phyloP scores from a whole-genome alignment of 2,888 invertebrate species.

The Caenorhabditis virilis region DNA sequence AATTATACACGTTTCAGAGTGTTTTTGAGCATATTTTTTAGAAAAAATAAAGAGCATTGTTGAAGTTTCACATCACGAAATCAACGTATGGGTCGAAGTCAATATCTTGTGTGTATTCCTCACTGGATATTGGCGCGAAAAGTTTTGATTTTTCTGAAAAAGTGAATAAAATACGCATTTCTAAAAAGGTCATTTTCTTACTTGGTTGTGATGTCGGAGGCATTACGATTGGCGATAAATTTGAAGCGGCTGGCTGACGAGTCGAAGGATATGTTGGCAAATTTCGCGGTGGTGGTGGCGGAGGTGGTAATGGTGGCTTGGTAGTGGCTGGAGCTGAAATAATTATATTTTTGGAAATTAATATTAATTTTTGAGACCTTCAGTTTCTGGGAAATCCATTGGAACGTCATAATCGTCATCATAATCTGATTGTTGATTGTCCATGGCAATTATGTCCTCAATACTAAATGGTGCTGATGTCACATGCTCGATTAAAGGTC shows the following conservation, averaged over 20 bases:
- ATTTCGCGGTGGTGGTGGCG: slow-evolving; percentile 4
- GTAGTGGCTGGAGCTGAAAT: slow-evolving; percentile 6
- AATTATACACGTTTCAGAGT: no score
- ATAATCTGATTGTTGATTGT: slow-evolving; percentile 30
- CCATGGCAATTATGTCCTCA: slow-evolving; percentile 47
- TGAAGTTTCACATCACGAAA: slow-evolving; percentile 18
- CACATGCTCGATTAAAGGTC: slow-evolving; percentile 32
- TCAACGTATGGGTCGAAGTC: slow-evolving; percentile 37
- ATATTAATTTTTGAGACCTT: no score
- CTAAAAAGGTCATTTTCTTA: no score
- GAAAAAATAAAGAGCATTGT: no score
- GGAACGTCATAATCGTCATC: slow-evolving; percentile 41
- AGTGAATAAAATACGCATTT: no score
- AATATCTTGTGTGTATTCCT: slow-evolving; percentile 34
- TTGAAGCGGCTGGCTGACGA: background rate
- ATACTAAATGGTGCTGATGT: slow-evolving; percentile 36
- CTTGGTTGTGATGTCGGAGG: slow-evolving; percentile 18
- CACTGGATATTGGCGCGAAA: slow-evolving; percentile 25
- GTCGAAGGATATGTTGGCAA: slow-evolving; percentile 1
- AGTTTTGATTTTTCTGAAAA: slow-evolving; percentile 34
- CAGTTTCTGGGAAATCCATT: slow-evolving; percentile 34
- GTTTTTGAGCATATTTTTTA: no score
- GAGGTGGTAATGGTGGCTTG: slow-evolving; percentile 3
- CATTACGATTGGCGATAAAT: slow-evolving; percentile 22
- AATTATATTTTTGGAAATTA: no score